Percentiles rank a stretch among this genome's conserved stretches.
Evolutionary conservation across 2,113 vertebrate species (phyloP).

Genomic region (Phalacrocorax carbo): DNA sequence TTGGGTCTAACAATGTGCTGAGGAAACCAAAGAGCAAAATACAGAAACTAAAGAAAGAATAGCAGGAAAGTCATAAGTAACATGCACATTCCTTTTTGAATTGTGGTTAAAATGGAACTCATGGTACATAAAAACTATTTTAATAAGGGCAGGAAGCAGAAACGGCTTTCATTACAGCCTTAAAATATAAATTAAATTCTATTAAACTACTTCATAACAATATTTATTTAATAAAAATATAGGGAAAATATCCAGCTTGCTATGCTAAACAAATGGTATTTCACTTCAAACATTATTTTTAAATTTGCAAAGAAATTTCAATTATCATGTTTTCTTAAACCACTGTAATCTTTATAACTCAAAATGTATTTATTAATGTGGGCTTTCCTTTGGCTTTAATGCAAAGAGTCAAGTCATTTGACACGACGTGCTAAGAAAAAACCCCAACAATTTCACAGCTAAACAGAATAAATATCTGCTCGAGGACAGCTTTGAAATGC

Average conservation of each 20-base stretch:
- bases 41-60: not conserved
- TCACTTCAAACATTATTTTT: not conserved
- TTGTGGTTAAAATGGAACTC: not conserved
- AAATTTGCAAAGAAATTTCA: not conserved
- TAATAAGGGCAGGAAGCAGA: not conserved
- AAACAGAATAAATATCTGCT: not conserved
- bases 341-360: not conserved
- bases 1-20: not conserved
- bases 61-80: not conserved
- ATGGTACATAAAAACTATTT: not conserved
- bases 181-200: not conserved
- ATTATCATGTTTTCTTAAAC: not conserved
- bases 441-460: not conserved
- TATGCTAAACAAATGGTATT: not conserved
- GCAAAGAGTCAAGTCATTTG: not conserved
- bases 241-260: not conserved
- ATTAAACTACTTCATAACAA: not conserved
- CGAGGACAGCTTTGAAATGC: not conserved
- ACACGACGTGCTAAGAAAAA: not conserved
- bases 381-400: not conserved
- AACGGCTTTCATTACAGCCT: not conserved
- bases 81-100: not conserved
- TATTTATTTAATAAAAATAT: not conserved
- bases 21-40: conserved; percentile 16
- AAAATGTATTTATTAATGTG: not conserved